Conservation (phyloP, 53 echinoderm and acorn worm species). For the Crossaster papposus region DNA sequence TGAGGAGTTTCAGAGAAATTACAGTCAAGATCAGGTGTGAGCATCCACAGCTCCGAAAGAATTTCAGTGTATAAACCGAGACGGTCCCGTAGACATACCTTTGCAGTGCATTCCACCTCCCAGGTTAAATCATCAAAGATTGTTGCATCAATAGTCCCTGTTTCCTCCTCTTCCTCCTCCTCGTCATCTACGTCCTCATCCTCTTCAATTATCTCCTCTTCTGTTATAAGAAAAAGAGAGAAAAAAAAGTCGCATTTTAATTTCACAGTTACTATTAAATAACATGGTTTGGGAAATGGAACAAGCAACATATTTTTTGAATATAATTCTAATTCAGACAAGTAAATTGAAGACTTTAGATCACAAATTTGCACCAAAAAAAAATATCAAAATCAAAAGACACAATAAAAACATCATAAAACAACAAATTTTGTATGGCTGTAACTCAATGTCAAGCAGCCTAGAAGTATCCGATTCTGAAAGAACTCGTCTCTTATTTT, state of each 20-base stretch:
- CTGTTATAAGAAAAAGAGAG: not conserved
- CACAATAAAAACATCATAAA: not conserved
- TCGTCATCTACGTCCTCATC: slow-evolving; percentile 10
- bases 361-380: not conserved
- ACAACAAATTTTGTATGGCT: too few species aligned
- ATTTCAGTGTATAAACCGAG: too few species aligned
- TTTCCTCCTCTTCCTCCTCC: slow-evolving; percentile 37
- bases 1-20: too few species aligned
- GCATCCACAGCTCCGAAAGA: too few species aligned
- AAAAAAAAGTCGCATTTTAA: not conserved
- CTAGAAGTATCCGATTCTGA: too few species aligned
- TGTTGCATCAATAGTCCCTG: slow-evolving; percentile 27
- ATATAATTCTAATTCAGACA: too few species aligned
- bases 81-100: slow-evolving; percentile 32
- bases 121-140: slow-evolving; percentile 72
- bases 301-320: too few species aligned
- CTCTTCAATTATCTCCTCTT: slow-evolving; percentile 10
- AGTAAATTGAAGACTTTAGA: not conserved
- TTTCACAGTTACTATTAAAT: too few species aligned
- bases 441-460: too few species aligned
- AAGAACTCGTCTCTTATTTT: too few species aligned
- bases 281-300: too few species aligned
- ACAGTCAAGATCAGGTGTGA: too few species aligned
- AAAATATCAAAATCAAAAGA: not conserved
- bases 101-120: slow-evolving; percentile 77